Base-by-base conservation (phyloP, 2,888 invertebrate genomes). In the Melolontha melolontha region DNA sequence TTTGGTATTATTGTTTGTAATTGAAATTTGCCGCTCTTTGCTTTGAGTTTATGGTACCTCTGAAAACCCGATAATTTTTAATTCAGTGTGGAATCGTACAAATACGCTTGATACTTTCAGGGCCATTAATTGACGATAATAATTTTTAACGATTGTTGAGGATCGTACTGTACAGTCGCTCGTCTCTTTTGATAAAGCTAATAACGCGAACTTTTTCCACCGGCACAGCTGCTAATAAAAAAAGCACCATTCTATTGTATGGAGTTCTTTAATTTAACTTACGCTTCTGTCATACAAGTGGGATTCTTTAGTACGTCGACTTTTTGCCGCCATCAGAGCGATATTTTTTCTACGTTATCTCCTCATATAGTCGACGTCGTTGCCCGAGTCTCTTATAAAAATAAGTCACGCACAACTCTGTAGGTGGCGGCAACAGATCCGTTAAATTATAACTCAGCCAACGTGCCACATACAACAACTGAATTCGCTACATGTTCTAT, bases 361-460 rank as follows among this genome's bases (percentile, higher is more conserved):
- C 50, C 49, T 34, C 47, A 50, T 63, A 49, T 29, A 11, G 34
- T 50, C 39, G 49, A 39, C 63, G 44, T 17, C 16, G 50, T 40
- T 17, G 6, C 29, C 34, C 12, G 16, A 39, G 14, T 55, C 55
- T 34, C 34, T 64, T 64, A 64, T 41, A 40, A 64, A 57, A 64
- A 50, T 64, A 64, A 51, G 64, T 64, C 64, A 64, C 64, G 64
- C 51, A 51, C 51, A 11, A 11, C 64, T 40, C 64, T 40, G 64
- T 64, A 64, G 64, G 64, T 64, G 64, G 64, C 64, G 17, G 64
- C 10, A 51, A 64, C 64, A 51, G 64, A 51, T 51, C 41, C 64
- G 39, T 42, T 64, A 50, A 51, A 51, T 64, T 64, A 49, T 49
- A 64, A 64, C 64, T 40, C 57, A 17, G 17, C 41, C 42, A n/a